Evolutionary conservation across 2,113 vertebrate genomes (phyloP).

Genomic region (Anhinga anhinga): DNA sequence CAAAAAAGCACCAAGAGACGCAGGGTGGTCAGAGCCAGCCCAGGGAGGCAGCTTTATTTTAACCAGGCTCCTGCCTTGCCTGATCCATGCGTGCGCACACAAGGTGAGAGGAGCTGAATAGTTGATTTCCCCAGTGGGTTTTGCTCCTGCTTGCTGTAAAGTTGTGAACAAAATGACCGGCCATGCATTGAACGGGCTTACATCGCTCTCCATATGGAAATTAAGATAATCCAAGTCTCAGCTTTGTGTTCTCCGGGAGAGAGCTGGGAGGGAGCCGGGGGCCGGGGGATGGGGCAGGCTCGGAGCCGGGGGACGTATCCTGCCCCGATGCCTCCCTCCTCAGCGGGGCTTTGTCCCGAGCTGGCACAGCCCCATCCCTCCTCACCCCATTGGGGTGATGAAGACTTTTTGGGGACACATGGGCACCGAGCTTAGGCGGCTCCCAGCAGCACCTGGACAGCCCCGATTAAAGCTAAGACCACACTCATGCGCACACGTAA

Average conservation of each 20-base stretch:
- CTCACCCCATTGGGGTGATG: neutral
- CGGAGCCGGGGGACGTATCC: neutral
- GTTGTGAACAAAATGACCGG: slow-evolving; percentile 82
- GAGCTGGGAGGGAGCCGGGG: neutral
- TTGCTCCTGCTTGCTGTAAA: slow-evolving; percentile 71
- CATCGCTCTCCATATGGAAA: slow-evolving; percentile 84
- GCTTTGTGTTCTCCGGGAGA: slow-evolving; percentile 73
- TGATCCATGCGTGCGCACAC: slow-evolving; percentile 40
- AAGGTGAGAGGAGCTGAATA: slow-evolving; percentile 69
- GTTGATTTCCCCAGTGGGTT: slow-evolving; percentile 74
- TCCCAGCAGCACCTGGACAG: neutral
- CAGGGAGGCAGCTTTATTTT: neutral
- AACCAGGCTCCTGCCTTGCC: neutral
- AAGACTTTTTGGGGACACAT: neutral
- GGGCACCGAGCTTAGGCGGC: neutral
- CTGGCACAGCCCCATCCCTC: neutral
- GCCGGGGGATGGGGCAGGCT: neutral
- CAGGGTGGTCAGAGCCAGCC: neutral
- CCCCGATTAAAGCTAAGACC: neutral
- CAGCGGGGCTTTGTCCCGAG: accelerated
- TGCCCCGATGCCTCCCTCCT: neutral
- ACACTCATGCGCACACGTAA: accelerated
- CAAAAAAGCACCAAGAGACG: neutral
- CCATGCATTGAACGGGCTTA: slow-evolving; percentile 81
- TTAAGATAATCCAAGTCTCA: slow-evolving; percentile 79